Evolutionary conservation across 2,797 vertebrate species (phyloP), one percentile per base, ranked within the genome.

Genomic region (Sebastolobus alascanus): DNA sequence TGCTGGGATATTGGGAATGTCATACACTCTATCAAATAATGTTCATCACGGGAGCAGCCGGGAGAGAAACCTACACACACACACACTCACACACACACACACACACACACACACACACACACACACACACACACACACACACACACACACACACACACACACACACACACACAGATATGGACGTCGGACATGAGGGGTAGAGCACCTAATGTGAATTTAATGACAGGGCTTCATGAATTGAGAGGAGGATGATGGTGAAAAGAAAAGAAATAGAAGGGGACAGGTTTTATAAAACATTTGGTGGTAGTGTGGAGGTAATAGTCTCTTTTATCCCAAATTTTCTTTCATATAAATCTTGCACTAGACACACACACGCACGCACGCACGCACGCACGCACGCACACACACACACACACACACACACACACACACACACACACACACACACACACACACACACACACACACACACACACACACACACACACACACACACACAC

Each of bases 191-290:
- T 37, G 84, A 85, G 75, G 85, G 90, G 85, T 77, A 81, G 79
- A 79, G 82, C 87, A 88, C 80, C 75, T 95, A 94, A 95, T 96
- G 93, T 94, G 91, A 86, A 93, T 94, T 95, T 95, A 94, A 95
- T 95, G 92, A 95, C 52, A 40, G 85, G 79, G 79, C 83, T 92
- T 94, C 84, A 84, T 94, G 90, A 94, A 94, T 84, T 87, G 87
- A 87, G 83, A 79, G 69, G 71, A 85, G 74, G 81, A 82, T 71
- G 84, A 84, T 35, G 74, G 67, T 63, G 66, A 86, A 69, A 81
- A 69, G 76, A 75, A 86, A 87, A 71, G 71, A 63, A 77, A 84
- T 63, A 50, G 56, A 63, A 69, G 35, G 63, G 65, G 68, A 59
- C 13, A 3, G 46, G 25, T 29, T 74, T 84, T 80, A 46, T 52